Conservation (phyloP, 2,888 invertebrate species). For the Polietes domitor region DNA sequence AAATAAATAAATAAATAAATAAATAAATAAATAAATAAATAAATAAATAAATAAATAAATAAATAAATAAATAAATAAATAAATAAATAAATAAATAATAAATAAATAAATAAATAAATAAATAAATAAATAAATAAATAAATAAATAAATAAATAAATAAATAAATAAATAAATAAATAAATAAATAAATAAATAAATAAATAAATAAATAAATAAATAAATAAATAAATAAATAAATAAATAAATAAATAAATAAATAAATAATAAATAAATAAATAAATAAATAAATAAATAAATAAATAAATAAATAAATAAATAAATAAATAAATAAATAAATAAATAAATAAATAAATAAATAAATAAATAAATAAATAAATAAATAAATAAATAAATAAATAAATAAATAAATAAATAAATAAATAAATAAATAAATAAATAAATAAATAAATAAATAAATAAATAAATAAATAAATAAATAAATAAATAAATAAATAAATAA, state of each 20-base stretch:
- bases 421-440: not conserved
- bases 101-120: not conserved
- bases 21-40: not conserved
- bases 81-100: not conserved
- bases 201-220: not conserved
- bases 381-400: not conserved
- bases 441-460: not conserved
- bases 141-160: not conserved
- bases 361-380: not conserved
- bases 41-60: not conserved
- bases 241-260: not conserved
- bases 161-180: not conserved
- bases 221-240: not conserved
- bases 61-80: not conserved
- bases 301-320: not conserved
- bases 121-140: not conserved
- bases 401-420: not conserved
- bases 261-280: not conserved
- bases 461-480: not conserved
- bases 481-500: not conserved
- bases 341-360: not conserved
- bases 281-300: not conserved
- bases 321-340: not conserved
- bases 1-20: not conserved
- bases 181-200: not conserved